These are phyloP conservation scores for Tipula vernalis DNA, from an alignment of 2,888 invertebrate species.

Conservation along the genomic window DNA sequence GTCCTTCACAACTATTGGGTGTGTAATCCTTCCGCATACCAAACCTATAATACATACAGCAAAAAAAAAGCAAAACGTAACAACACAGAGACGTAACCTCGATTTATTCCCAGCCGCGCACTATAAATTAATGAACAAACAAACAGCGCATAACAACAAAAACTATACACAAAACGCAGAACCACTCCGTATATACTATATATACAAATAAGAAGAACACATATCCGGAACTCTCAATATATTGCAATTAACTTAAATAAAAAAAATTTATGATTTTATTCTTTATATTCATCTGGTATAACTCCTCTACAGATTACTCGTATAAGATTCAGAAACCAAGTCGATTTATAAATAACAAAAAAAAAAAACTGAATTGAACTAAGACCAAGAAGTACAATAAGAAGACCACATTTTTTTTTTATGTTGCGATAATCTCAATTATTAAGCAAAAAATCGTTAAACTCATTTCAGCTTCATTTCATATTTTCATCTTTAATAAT, in stretches of 20 bases:
- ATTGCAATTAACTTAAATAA: not conserved
- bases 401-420: not conserved
- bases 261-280: not conserved
- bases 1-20: not conserved
- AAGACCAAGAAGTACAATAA: not conserved
- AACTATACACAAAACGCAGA: not conserved
- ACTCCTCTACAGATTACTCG: not conserved
- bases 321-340: not conserved
- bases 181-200: not conserved
- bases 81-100: not conserved
- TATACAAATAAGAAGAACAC: not conserved
- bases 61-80: not conserved
- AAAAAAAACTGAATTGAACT: not conserved
- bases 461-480: not conserved
- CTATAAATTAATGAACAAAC: not conserved
- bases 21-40: not conserved
- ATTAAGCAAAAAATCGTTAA: not conserved
- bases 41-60: not conserved
- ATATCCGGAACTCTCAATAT: not conserved
- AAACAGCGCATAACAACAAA: not conserved
- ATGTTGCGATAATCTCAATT: not conserved
- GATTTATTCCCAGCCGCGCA: not conserved
- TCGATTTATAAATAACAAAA: not conserved
- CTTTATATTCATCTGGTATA: not conserved
- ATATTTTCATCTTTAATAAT: not conserved